Evolutionary conservation across 2,797 vertebrate species (phyloP), one percentile per base, ranked within the genome.

Genomic region (Eulemur mongoz): DNA sequence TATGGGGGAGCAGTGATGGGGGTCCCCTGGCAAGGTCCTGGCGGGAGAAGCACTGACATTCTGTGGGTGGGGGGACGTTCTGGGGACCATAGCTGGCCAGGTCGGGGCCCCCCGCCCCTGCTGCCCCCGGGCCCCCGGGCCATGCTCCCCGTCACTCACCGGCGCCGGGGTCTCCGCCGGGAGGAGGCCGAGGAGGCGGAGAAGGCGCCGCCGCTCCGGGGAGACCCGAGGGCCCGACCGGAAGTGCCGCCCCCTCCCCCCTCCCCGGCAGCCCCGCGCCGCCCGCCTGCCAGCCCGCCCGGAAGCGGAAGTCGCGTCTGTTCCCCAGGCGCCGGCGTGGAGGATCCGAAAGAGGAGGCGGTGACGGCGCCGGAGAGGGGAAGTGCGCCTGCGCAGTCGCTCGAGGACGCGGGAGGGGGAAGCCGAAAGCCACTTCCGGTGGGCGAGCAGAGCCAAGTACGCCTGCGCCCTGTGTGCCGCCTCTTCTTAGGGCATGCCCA

Each of bases 161-260:
- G 96, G 98, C 97, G 96, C 96, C 93, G 97, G 97, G 97, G 97
- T 98, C 97, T 98, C 97, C 97, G 97, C 97, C 97, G 96, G 97
- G 96, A 96, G 95, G 95, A 97, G 94, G 96, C 97, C 93, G 89
- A 97, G 95, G 88, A 97, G 96, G 98, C 97, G 96, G 97, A 97
- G 97, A 82, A 97, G 92, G 91, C 67, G 94, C 98, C 97, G 98
- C 98, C 52, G 96, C 96, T 96, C 96, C 75, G 96, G 97, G 97
- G 97, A 97, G 97, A 98, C 97, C 97, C 97, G 96, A 98, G 97
- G 95, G 93, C 98, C 97, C 96, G 95, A 73, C 97, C 97, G 97
- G 97, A 98, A 97, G 97, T 97, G 96, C 96, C 95, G 79, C 97
- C 97, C 94, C 97, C 94, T 80, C 92, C 89, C 91, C 91, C 91